Evolutionary conservation across 2,888 invertebrate genomes (phyloP).

Genomic region (Nomada flava): DNA sequence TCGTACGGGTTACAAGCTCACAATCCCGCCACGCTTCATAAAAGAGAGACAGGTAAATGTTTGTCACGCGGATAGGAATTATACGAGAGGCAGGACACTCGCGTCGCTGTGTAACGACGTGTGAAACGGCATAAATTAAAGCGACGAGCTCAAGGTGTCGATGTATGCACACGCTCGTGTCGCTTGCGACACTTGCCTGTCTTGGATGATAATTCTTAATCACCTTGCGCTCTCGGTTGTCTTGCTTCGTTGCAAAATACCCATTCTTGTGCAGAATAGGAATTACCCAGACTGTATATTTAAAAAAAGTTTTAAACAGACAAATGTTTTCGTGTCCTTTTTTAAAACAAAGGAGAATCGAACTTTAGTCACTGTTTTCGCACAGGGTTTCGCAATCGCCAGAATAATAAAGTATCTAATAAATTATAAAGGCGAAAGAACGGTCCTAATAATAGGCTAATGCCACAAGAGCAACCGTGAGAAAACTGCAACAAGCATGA

Average conservation of each 20-base stretch:
- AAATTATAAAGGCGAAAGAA: too few relatives aligned
- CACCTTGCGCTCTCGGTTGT: background rate
- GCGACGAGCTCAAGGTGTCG: slow-evolving; percentile 25
- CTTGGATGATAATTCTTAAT: slow-evolving; percentile 7
- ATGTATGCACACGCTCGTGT: background rate
- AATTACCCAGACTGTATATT: background rate
- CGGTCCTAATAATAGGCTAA: too few relatives aligned
- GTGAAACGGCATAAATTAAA: slow-evolving; percentile 52
- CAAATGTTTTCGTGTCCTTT: too few relatives aligned
- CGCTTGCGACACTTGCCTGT: slow-evolving; percentile 9
- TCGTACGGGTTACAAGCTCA: slow-evolving; percentile 9
- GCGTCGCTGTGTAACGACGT: slow-evolving; percentile 39
- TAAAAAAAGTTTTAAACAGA: too few relatives aligned
- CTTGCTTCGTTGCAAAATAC: too few relatives aligned
- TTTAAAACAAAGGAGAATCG: too few relatives aligned
- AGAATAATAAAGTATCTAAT: too few relatives aligned
- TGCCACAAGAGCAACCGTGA: background rate
- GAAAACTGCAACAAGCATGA: background rate
- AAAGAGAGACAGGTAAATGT: slow-evolving; percentile 50
- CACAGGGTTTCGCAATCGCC: too few relatives aligned
- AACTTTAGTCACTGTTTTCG: too few relatives aligned
- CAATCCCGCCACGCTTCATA: slow-evolving; percentile 36
- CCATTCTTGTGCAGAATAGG: too few relatives aligned
- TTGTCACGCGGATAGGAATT: slow-evolving; percentile 49
- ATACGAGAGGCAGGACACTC: slow-evolving; percentile 44